A percentile compares a stretch with the other conserved stretches of the same genome.
These are phyloP conservation scores for Lasioglossum albipes DNA, from an alignment of 1,140 invertebrate genomes.

Conservation along the genomic window DNA sequence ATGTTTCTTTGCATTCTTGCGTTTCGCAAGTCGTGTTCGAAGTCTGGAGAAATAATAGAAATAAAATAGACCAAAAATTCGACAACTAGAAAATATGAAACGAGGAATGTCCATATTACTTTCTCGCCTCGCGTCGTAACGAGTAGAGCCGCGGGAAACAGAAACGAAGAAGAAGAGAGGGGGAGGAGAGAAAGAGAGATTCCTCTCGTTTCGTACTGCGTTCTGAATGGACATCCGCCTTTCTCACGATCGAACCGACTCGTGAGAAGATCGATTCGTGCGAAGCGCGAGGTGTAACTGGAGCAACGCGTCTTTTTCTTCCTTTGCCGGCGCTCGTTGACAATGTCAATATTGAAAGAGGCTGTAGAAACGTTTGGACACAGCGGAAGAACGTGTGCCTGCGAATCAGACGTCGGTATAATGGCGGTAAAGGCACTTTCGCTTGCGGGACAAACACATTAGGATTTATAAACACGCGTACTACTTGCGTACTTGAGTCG, in stretches of 20 bases:
- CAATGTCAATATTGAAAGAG: conserved; percentile 3
- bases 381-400: neutral
- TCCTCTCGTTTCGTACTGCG: conserved; percentile 44
- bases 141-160: conserved; percentile 1
- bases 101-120: conserved; percentile 29
- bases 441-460: neutral
- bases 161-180: conserved; percentile 20
- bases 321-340: neutral
- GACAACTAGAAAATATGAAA: neutral
- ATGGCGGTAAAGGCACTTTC: neutral
- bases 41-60: too few species aligned
- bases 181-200: conserved; percentile 31
- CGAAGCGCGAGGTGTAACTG: conserved; percentile 34
- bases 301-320: conserved; percentile 21
- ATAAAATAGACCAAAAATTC: too few species aligned
- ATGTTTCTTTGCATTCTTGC: too few species aligned
- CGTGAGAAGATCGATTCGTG: conserved; percentile 56
- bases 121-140: conserved; percentile 33
- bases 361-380: neutral
- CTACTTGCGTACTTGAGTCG: neutral
- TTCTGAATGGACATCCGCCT: conserved; percentile 55
- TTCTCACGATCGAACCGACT: conserved; percentile 52
- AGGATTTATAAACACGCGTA: neutral
- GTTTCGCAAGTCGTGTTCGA: too few species aligned
- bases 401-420: neutral